A percentile compares a stretch with the other conserved stretches of the same genome.
Evolutionary conservation across 2,113 vertebrate species (phyloP).

Genomic region (Gopherus flavomarginatus): DNA sequence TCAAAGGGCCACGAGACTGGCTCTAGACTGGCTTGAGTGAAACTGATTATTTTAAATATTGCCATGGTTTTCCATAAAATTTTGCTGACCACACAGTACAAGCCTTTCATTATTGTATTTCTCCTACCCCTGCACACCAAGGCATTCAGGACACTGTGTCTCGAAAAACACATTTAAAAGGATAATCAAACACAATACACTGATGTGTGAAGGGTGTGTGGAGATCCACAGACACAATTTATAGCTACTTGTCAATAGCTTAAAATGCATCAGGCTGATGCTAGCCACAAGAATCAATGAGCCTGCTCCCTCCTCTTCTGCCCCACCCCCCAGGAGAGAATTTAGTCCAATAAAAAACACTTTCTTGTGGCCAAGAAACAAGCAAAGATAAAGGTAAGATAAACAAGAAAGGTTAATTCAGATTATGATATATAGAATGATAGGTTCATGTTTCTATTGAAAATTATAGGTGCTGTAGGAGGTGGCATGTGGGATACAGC

Average conservation of each 20-base stretch:
- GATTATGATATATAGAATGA: background rate
- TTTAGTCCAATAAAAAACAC: background rate
- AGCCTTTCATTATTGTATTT: background rate
- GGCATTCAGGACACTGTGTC: rapidly evolving
- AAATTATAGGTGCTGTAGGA: background rate
- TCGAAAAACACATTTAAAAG: background rate
- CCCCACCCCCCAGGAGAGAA: background rate
- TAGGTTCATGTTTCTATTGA: background rate
- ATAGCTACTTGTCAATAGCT: background rate
- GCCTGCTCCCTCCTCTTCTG: background rate
- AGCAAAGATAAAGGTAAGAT: background rate
- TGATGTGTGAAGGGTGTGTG: no score
- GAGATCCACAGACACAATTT: background rate
- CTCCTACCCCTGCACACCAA: background rate
- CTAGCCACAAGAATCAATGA: background rate
- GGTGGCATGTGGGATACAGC: rapidly evolving
- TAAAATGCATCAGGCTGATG: background rate
- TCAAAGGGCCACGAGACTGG: no score
- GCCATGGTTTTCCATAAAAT: background rate
- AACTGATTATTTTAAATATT: background rate
- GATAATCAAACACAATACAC: background rate
- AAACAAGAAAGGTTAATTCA: background rate
- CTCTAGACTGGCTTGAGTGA: background rate
- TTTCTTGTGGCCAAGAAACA: background rate
- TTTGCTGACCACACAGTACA: background rate